Base-by-base conservation (phyloP, 2,797 vertebrate genomes). In the Enteromius viviparus region DNA sequence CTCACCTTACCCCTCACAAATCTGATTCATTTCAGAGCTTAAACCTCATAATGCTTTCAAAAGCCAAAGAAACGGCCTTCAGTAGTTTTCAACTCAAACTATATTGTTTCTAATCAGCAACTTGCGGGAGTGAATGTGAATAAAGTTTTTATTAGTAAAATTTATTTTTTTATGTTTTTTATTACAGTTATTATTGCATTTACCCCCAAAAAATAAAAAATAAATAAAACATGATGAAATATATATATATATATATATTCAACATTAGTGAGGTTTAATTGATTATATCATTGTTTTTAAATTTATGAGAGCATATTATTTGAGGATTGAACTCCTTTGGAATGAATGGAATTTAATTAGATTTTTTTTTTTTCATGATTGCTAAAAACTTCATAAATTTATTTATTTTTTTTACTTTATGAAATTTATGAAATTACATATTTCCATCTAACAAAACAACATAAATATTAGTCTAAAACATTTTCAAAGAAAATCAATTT, bases 1-100 rank as follows among this genome's bases (percentile, higher is more conserved):
- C 55, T 79, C 45, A 2, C n/a, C 29, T 66, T 75, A 40, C 55
- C 21, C 4, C 29, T 26, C 68, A 40, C 14, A 80, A 42, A 84
- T 75, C 76, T 10, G 34, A 65, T 53, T n/a, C 6, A 29, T 26
- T 45, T 32, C 72, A 65, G 77, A 1, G 14, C 29, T 55, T 55
- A 49, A 66, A 72, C 42, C 37, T 23, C 26, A 68, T 3, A 32
- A 32, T 32, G 32, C 32, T 32, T 3, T 32, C 32, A 32, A 32
- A 32, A 32, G n/a, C 5, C 23, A 60, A 2, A 26, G 6, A n/a
- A n/a, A n/a, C n/a, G n/a, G n/a, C n/a, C 23, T 12, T 14, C 23
- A 14, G 2, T 8, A 6, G 19, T 26, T 60, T 26, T 26, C 10
- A 23, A 6, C 10, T 26, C 5, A 26, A 60, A 26, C 55, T 10